Conservation (phyloP, 1,140 invertebrate species). For the Drosophila nigrodunni region DNA sequence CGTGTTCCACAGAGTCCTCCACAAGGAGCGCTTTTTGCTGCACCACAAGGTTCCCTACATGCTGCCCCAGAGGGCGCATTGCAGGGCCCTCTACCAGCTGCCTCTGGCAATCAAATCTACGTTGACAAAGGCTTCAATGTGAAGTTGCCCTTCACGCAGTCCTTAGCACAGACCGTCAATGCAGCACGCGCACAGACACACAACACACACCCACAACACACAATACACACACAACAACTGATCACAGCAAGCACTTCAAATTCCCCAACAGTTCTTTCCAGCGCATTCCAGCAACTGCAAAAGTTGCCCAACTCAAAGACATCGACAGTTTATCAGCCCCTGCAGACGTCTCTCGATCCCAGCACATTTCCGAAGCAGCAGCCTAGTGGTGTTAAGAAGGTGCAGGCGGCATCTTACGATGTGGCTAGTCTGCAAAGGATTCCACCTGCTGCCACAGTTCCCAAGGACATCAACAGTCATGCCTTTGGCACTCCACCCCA, state of each 20-base stretch:
- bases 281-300: background rate
- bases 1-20: background rate
- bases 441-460: background rate
- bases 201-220: slow-evolving; percentile 40
- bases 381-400: no score
- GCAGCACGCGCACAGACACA: slow-evolving; percentile 39
- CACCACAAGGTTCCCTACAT: background rate
- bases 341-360: background rate
- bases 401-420: background rate
- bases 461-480: slow-evolving; percentile 2
- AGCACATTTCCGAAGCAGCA: background rate
- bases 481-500: background rate
- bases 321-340: background rate
- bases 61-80: background rate
- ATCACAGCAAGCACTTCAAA: slow-evolving; percentile 32
- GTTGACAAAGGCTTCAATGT: slow-evolving; percentile 42
- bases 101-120: background rate
- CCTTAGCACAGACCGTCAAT: slow-evolving; percentile 42
- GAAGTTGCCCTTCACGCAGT: slow-evolving; percentile 45
- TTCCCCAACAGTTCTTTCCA: background rate
- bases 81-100: background rate
- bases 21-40: background rate
- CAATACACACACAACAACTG: slow-evolving; percentile 17
- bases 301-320: background rate
- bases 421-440: background rate